Base-by-base conservation (phyloP, 2,888 invertebrate species). In the Lasius platythorax region DNA sequence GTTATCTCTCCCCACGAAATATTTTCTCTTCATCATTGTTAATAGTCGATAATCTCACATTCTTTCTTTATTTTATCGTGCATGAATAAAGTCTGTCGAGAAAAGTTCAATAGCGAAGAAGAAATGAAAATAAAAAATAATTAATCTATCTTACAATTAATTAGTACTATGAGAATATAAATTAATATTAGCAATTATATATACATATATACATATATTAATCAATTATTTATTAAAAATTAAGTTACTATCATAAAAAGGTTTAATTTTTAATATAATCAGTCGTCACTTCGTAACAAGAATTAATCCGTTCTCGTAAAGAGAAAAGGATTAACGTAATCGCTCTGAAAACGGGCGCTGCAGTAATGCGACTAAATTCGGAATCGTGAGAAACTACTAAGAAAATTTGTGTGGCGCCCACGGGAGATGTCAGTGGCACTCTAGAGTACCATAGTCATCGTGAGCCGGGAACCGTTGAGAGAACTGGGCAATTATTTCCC, bases 401-500 rank as follows among this genome's bases (percentile, higher is more conserved):
- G 79, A 79, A 79, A 79, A 70, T 79, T 79, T 79, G 61, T 33
- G 61, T 61, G 28, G 46, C 72, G 12, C 79, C 70, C 61, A 18
- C n/a, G 79, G 79, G 79, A 79, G 33, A 72, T 46, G 79, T 70
- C 56, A 61, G 79, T 46, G 37, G 70, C 70, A 37, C 72, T 79
- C 61, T 37, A 18, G 61, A 70, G 46, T 46, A 61, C 58, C 37
- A 70, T 70, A 79, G 70, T 61, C 46, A 50, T 50, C 12, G 37
- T 50, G 79, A 18, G 46, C n/a, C 58, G 79, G 50, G 28, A 72
- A 50, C 70, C 70, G 70, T 23, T 79, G 78, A 66, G 40, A 70
- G 37, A 79, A 72, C 61, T 33, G 61, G 46, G 72, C 79, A 81
- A 81, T 81, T 72, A 81, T 81, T 81, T 81, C 61, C 46, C 72